Evolutionary conservation across 2,888 invertebrate genomes (phyloP), one percentile per base, ranked within the genome.

Genomic region (Hypolimnas misippus): DNA sequence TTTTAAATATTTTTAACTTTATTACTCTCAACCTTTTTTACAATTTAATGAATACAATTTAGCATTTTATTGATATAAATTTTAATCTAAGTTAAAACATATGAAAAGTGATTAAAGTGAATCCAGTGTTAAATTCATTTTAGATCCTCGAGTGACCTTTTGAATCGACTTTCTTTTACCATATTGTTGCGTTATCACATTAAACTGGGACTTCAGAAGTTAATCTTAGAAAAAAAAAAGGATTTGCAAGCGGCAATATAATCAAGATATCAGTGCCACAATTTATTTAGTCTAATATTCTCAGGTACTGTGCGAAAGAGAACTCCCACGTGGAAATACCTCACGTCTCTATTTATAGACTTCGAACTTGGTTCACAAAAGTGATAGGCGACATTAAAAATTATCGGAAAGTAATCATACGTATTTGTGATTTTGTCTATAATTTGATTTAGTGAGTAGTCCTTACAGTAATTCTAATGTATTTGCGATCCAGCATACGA

Each of bases 261-360:
- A 79, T 82, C 79, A 81, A 81, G 76, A 73, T 77, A 79, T 77
- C 79, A 80, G 86, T 85, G 86, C 86, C 81, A 83, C 82, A 80
- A 70, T 75, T 71, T 73, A 76, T 73, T 67, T 79, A 84, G 79
- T 81, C 79, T 77, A 81, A 79, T 83, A 78, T 76, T 83, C 52
- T 51, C 84, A 88, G 88, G 87, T 90, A 87, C 78, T 73, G 81
- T 84, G 79, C 73, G 66, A 74, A 69, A 79, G 78, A 87, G 79
- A 87, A 89, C 89, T 89, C 91, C 90, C 90, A 90, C 91, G 90
- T 91, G 91, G 89, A 89, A 89, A 89, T 90, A 89, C 83, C 87
- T 88, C 87, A 83, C 86, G 83, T 79, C 86, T 86, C 90, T 91
- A 91, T 89, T 89, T 86, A 84, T 90, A 91, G 90, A 87, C 76